These are phyloP conservation scores for Cremastinae sp. DNA, from an alignment of 2,888 invertebrate species.

Conservation along the genomic window DNA sequence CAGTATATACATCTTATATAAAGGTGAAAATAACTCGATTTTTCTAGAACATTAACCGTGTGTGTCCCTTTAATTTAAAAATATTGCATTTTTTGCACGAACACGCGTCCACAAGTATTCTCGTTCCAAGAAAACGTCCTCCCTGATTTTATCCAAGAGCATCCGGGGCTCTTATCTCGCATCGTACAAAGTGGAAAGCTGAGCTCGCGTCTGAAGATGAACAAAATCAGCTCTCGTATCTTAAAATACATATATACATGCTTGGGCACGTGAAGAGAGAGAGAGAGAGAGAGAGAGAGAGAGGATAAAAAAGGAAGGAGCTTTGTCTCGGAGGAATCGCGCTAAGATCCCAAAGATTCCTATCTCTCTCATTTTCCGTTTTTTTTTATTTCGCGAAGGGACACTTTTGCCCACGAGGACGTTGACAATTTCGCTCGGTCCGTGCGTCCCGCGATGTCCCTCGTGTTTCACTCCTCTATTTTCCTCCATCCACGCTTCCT, in stretches of 20 bases:
- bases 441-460: slow-evolving; percentile 57
- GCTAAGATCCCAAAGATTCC: slow-evolving; percentile 45
- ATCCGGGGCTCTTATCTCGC: slow-evolving; percentile 15
- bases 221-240: slow-evolving; percentile 28
- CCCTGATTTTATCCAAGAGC: slow-evolving; percentile 24
- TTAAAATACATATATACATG: slow-evolving; percentile 9
- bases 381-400: slow-evolving; percentile 28
- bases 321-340: slow-evolving; percentile 46
- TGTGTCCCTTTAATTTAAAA: no score
- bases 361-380: slow-evolving; percentile 27
- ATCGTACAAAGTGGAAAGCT: slow-evolving; percentile 24
- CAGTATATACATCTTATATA: no score
- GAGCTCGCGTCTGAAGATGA: slow-evolving; percentile 1
- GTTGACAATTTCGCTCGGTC: slow-evolving; percentile 76
- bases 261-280: background rate
- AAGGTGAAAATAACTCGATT: no score
- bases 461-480: slow-evolving; percentile 41
- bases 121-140: no score
- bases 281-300: background rate
- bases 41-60: no score
- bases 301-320: slow-evolving; percentile 28
- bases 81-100: no score
- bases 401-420: slow-evolving; percentile 64
- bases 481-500: slow-evolving; percentile 29
- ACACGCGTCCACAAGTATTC: no score